Conservation (phyloP, 2,888 invertebrate species). For the Uropetala carovei region DNA sequence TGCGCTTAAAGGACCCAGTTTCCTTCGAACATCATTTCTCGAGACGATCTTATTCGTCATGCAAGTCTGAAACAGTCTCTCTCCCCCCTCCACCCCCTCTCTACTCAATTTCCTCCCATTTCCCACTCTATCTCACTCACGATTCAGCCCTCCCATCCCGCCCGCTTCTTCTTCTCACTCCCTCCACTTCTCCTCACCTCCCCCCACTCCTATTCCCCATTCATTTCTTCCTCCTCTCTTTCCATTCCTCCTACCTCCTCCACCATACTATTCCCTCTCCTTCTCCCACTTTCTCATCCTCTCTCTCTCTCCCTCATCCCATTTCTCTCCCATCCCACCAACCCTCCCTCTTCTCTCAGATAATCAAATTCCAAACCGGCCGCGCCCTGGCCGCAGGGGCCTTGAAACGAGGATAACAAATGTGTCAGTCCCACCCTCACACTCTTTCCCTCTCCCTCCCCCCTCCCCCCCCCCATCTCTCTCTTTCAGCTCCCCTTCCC, state of each 20-base stretch:
- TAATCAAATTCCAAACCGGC: slow-evolving; percentile 51
- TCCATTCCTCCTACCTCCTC: neutral
- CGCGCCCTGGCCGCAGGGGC: slow-evolving; percentile 47
- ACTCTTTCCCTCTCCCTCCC: neutral
- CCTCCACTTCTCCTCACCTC: neutral
- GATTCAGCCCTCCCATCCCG: neutral
- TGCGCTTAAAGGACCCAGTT: too few relatives aligned
- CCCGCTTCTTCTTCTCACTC: neutral
- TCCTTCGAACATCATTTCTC: too few relatives aligned
- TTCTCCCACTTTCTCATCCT: neutral
- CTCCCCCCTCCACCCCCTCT: neutral
- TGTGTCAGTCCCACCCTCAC: neutral
- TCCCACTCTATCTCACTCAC: neutral
- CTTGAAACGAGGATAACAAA: slow-evolving; percentile 43
- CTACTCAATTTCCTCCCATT: slow-evolving; percentile 7
- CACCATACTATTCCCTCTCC: neutral
- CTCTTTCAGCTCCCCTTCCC: neutral
- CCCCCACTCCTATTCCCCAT: neutral
- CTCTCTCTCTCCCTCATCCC: neutral
- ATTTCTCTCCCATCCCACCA: neutral
- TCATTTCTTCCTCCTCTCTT: neutral
- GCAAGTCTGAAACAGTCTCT: slow-evolving; percentile 33
- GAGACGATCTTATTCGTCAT: neutral
- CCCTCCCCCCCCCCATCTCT: neutral
- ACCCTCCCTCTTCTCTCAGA: neutral